Percentiles rank a stretch among this genome's conserved stretches.
Evolutionary conservation across 2,797 vertebrate species (phyloP).

Genomic region (Anas bernieri): DNA sequence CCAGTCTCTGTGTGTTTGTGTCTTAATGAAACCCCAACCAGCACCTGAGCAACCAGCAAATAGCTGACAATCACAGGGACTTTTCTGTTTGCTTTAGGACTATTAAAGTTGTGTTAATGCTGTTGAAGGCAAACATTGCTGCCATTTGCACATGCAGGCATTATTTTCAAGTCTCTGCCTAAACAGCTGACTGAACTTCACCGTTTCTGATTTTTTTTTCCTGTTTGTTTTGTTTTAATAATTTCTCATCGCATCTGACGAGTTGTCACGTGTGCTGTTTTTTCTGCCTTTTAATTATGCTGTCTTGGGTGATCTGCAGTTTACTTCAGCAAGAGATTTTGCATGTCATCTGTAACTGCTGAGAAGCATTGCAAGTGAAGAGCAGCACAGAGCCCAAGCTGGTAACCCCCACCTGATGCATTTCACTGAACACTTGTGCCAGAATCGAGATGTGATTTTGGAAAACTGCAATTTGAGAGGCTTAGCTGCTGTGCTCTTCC

Average conservation of each 20-base stretch:
- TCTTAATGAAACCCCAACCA: background rate
- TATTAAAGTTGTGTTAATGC: background rate
- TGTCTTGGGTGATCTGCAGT: background rate
- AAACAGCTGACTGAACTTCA: background rate
- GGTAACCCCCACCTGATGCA: background rate
- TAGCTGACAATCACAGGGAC: background rate
- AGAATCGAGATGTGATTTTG: background rate
- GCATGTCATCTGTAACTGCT: background rate
- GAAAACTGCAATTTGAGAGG: background rate
- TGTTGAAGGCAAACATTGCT: background rate
- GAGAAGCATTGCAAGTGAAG: background rate
- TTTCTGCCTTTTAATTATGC: background rate
- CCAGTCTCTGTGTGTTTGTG: background rate
- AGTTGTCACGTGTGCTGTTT: background rate
- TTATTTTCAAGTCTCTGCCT: background rate
- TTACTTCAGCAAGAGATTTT: background rate
- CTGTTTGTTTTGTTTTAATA: background rate
- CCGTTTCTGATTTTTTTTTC: background rate
- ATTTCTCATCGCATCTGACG: background rate
- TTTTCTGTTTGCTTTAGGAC: slow-evolving; percentile 8
- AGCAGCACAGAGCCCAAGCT: background rate
- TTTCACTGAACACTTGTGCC: background rate
- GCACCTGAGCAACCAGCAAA: background rate
- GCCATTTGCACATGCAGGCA: background rate
- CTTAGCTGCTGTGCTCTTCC: background rate